phyloP scores from a whole-genome alignment of 2,888 invertebrate species.

The Ametastegia equiseti region DNA sequence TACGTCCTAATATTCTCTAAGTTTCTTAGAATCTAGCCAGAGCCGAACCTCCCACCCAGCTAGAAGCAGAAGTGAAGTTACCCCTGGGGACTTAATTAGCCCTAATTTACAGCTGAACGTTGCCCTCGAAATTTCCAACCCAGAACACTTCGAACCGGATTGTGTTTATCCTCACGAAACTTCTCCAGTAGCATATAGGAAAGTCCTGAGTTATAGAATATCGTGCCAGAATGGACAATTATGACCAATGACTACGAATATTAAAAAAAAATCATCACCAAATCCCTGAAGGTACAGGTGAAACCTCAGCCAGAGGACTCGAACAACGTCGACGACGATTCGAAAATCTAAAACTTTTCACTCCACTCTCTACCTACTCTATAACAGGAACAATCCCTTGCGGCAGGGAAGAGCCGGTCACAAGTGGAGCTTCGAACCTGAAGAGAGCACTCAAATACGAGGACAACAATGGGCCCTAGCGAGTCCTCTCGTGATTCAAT shows the following conservation, averaged over 20 bases:
- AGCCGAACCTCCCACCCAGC: constrained; percentile 48
- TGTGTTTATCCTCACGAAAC: constrained; percentile 22
- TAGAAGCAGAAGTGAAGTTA: background rate
- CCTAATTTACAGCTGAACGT: constrained; percentile 50
- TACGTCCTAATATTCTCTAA: constrained; percentile 43
- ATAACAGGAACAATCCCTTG: constrained; percentile 12
- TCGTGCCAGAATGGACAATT: background rate
- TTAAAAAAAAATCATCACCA: background rate
- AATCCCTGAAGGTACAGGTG: background rate
- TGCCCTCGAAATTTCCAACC: constrained; percentile 2
- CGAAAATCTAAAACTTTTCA: background rate
- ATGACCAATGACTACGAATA: background rate
- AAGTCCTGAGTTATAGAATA: too few species aligned
- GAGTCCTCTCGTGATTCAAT: constrained; percentile 62
- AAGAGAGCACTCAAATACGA: constrained; percentile 48
- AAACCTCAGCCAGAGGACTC: background rate
- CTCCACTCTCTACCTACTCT: too few species aligned
- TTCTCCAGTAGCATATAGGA: background rate
- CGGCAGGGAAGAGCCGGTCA: constrained; percentile 9
- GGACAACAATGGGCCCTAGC: constrained; percentile 64
- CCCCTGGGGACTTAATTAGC: constrained; percentile 47
- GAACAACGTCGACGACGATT: constrained; percentile 12
- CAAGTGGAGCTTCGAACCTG: constrained; percentile 4
- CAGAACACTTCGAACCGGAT: background rate
- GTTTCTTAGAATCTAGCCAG: constrained; percentile 48